Conservation (phyloP, 30 jellyfish, hydroid and myxozoan genomes). For the Nemopilema nomurai region DNA sequence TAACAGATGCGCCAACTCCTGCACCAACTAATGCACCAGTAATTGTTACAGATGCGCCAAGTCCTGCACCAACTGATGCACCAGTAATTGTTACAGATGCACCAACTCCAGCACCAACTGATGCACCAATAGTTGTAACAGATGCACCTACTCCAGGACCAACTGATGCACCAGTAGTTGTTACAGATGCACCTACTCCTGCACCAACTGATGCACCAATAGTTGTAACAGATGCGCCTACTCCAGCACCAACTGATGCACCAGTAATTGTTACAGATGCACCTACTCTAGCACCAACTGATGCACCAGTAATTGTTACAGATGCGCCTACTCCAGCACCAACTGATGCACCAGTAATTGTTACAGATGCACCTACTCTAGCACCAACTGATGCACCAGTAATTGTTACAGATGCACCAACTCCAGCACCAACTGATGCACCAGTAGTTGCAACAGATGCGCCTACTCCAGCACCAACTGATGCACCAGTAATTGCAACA, state of each 20-base stretch:
- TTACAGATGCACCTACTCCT: slow-evolving; percentile 11
- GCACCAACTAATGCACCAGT: not conserved
- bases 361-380: not conserved
- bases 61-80: not conserved
- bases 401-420: slow-evolving; percentile 9
- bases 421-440: slow-evolving; percentile 1
- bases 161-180: slow-evolving; percentile 11
- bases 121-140: slow-evolving; percentile 9
- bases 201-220: slow-evolving; percentile 7
- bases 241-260: not conserved
- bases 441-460: slow-evolving; percentile 14
- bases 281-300: slow-evolving; percentile 9
- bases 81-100: slow-evolving; percentile 12
- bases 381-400: not conserved
- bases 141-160: slow-evolving; percentile 10
- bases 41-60: not conserved
- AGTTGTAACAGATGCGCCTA: slow-evolving; percentile 8
- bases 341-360: slow-evolving; percentile 15
- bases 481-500: slow-evolving; percentile 19
- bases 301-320: slow-evolving; percentile 3
- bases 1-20: slow-evolving; percentile 6
- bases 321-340: slow-evolving; percentile 9
- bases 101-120: not conserved
- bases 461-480: slow-evolving; percentile 1
- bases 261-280: slow-evolving; percentile 7